Percentiles rank a stretch among this genome's conserved stretches.
phyloP scores from a whole-genome alignment of 1,140 invertebrate genomes.

The Drosophila malerkotliana region DNA sequence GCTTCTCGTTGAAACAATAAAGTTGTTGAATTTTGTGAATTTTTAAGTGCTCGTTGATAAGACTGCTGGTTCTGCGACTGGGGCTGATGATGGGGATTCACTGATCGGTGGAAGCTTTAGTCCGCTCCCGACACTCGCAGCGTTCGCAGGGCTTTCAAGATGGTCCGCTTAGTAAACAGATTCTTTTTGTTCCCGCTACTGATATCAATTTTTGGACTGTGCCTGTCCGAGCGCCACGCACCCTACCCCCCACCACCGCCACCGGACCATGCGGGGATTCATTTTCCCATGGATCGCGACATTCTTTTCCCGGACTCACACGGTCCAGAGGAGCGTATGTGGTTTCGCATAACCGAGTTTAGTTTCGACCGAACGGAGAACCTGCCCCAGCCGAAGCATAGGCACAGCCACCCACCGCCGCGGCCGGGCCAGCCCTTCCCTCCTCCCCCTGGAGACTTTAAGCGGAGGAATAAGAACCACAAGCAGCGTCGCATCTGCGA shows the following conservation, averaged over 20 bases:
- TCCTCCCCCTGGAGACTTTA: conserved; percentile 48
- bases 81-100: conserved; percentile 23
- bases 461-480: conserved; percentile 38
- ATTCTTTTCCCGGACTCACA: conserved; percentile 44
- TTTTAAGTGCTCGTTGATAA: conserved; percentile 48
- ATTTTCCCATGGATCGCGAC: conserved; percentile 51
- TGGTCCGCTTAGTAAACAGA: conserved; percentile 20
- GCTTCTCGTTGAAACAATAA: conserved; percentile 41
- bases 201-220: conserved; percentile 23
- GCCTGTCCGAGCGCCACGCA: conserved; percentile 3
- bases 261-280: conserved; percentile 11
- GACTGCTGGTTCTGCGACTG: conserved; percentile 17
- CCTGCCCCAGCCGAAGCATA: conserved; percentile 22
- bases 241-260: neutral
- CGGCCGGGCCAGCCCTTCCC: conserved; percentile 64
- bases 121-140: conserved; percentile 49
- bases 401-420: conserved; percentile 1
- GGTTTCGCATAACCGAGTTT: conserved; percentile 58
- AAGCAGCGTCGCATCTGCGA: conserved; percentile 59
- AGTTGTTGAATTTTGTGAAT: conserved; percentile 41
- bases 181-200: neutral
- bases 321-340: conserved; percentile 11
- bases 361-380: neutral
- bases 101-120: conserved; percentile 35
- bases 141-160: conserved; percentile 31